Base-by-base conservation (phyloP, 2,797 vertebrate genomes). In the Hoplostethus mediterraneus region DNA sequence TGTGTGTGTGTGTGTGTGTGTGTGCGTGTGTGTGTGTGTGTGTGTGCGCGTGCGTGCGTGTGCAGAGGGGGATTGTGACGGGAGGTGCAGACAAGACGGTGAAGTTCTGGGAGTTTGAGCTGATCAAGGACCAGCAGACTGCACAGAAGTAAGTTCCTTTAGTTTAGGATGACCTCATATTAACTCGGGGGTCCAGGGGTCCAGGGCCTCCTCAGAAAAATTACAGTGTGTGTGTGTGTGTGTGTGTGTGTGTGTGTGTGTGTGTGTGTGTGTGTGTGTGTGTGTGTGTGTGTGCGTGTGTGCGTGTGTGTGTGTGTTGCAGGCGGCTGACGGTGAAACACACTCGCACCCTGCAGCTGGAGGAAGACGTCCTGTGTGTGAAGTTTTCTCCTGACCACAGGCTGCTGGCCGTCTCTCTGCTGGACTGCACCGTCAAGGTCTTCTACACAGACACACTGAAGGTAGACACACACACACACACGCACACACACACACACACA, bases 61-160 rank as follows among this genome's bases (percentile, higher is more conserved):
- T 47, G 47, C 67, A 99, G 98, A 95, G 93, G 62, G 97, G 97
- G 49, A 96, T 99, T 81, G 92, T 97, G 79, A 96, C 97, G 2
- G 98, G 98, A 60, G 94, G 97, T 63, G 97, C 97, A 56, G 98
- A 99, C 92, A 99, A 99, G 89, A 94, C 92, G 0, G 97, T 97
- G 81, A 98, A 97, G 84, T 99, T 99, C 91, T 99, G 98, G 98
- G 97, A 99, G 52, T 99, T 99, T 93, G 97, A 99, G 81, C 94
- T 99, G 79, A 93, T 98, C 67, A 98, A 96, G 79, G 96, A 97
- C 73, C 67, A 95, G 62, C 90, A 72, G 11, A 94, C 88, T 0
- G 65, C 73, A 21, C 95, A 96, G 62, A 98, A 96, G 93, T 92
- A 95, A 95, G 97, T 96, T 21, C 21, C 21, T 21, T 21, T 21